phyloP scores from a whole-genome alignment of 2,113 vertebrate species.

The Myrmecobius fasciatus region DNA sequence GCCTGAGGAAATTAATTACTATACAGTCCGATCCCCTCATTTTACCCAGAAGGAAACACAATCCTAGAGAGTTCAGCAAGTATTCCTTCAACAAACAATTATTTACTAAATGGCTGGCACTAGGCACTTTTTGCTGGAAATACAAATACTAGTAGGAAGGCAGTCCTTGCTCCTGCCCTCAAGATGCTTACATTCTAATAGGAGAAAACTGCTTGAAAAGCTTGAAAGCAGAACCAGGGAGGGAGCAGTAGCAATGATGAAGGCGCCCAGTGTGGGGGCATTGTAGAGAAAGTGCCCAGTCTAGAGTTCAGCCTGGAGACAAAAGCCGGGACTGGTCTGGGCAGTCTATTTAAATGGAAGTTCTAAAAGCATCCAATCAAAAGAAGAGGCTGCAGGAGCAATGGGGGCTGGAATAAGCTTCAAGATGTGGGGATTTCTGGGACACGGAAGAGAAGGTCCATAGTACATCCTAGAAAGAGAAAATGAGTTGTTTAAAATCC shows the following conservation, averaged over 20 bases:
- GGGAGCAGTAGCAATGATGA: not conserved
- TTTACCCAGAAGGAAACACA: not conserved
- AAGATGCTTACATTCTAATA: not conserved
- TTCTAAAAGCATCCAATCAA: no score
- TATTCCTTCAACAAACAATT: not conserved
- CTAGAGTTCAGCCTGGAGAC: not conserved
- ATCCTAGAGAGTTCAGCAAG: not conserved
- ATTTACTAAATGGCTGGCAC: not conserved
- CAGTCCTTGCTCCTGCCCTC: not conserved
- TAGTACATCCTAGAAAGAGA: not conserved
- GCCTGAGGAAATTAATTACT: not conserved
- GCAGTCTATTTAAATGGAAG: not conserved
- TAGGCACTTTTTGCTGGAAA: not conserved
- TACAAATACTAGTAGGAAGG: not conserved
- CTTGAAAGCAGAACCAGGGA: not conserved
- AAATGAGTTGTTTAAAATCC: not conserved
- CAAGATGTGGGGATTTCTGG: not conserved
- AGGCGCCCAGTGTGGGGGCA: not conserved
- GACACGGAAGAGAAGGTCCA: not conserved
- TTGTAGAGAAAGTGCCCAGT: not conserved
- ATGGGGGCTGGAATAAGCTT: not conserved
- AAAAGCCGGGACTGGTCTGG: not conserved
- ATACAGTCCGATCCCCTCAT: not conserved
- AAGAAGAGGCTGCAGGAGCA: not conserved
- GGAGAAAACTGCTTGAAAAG: not conserved